These are phyloP conservation scores for Apodemus speciosus DNA, from an alignment of 2,113 vertebrate genomes.

Conservation along the genomic window DNA sequence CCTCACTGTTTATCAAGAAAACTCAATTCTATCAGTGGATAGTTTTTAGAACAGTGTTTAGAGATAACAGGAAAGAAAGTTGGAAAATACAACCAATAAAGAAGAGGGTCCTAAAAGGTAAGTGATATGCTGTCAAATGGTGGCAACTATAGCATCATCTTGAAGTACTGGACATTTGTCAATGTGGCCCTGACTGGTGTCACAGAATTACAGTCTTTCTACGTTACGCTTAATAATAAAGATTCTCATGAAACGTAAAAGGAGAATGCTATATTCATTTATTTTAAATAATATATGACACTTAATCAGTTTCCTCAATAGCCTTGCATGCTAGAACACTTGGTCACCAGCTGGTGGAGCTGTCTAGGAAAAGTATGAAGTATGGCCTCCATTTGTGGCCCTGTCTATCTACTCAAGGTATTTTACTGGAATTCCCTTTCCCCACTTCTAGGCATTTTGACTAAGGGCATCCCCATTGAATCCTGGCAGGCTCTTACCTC, in stretches of 20 bases:
- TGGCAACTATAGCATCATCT: background rate
- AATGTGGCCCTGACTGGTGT: background rate
- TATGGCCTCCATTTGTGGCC: too few species aligned
- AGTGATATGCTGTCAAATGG: background rate
- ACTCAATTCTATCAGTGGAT: background rate
- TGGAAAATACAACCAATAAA: background rate
- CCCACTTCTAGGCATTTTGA: too few species aligned
- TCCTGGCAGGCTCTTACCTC: too few species aligned
- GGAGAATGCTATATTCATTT: background rate
- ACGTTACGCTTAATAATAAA: background rate
- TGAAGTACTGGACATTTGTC: background rate
- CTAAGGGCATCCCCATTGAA: too few species aligned
- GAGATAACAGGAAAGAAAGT: background rate
- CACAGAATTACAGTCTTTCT: background rate
- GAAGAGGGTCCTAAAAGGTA: background rate
- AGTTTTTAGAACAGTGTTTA: background rate
- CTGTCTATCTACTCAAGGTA: too few species aligned
- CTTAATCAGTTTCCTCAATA: background rate
- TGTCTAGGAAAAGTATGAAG: background rate
- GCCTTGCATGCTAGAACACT: background rate
- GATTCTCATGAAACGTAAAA: too few species aligned
- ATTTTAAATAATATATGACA: background rate
- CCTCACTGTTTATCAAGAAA: background rate
- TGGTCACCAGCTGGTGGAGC: background rate
- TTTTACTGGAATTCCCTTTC: too few species aligned